These are phyloP conservation scores for Creontiades dilutus DNA, from an alignment of 2,888 invertebrate species.

Conservation along the genomic window DNA sequence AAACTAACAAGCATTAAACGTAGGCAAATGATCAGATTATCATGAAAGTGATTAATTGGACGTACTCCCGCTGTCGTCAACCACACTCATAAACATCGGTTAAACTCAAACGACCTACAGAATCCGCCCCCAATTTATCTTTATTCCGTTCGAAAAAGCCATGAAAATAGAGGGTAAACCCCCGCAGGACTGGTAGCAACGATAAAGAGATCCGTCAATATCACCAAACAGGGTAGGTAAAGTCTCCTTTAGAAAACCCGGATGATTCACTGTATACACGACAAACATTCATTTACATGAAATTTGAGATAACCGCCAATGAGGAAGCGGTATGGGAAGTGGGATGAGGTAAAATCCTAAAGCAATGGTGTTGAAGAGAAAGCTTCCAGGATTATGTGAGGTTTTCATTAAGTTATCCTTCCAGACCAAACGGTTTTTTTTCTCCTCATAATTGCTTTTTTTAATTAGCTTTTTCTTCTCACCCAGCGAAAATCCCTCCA, in stretches of 20 bases:
- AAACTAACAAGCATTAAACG: too few relatives aligned
- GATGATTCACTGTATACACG: conserved; percentile 51
- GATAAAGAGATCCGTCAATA: conserved; percentile 52
- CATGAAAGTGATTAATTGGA: neutral
- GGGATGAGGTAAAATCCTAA: neutral
- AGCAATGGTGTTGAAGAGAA: conserved; percentile 34
- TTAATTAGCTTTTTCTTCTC: conserved; percentile 65
- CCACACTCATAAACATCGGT: neutral
- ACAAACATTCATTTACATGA: conserved; percentile 69
- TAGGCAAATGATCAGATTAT: neutral
- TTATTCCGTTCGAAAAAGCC: neutral
- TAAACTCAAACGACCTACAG: neutral
- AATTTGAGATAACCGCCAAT: conserved; percentile 66
- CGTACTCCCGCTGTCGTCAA: neutral
- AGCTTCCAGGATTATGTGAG: conserved; percentile 66
- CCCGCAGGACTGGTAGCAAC: neutral
- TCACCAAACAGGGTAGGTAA: neutral
- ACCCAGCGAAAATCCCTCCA: conserved; percentile 48
- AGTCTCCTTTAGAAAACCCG: conserved; percentile 5
- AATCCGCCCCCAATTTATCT: neutral
- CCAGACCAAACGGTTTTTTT: conserved; percentile 63
- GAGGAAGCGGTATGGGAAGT: conserved; percentile 30
- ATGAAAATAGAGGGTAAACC: neutral
- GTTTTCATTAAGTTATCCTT: conserved; percentile 70
- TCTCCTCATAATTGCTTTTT: conserved; percentile 69